A percentile compares a stretch with the other conserved stretches of the same genome.
phyloP scores from a whole-genome alignment of 1,140 invertebrate species.

The Dendroctonus ponderosae region DNA sequence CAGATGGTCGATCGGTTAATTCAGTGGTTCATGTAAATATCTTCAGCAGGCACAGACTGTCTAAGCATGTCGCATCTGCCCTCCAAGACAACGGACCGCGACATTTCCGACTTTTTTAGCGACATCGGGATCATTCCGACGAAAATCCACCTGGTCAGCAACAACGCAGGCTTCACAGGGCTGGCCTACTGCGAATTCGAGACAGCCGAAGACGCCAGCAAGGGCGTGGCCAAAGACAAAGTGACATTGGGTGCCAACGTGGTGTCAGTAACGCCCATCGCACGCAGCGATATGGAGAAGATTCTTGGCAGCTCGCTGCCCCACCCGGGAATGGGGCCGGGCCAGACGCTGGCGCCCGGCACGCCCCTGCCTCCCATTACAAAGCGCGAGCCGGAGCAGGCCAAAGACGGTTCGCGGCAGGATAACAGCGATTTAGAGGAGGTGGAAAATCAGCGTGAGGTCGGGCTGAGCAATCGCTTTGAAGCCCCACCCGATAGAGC shows the following conservation, averaged over 20 bases:
- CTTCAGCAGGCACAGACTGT: conserved; percentile 55
- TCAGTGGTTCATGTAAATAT: no score
- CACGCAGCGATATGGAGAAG: conserved; percentile 57
- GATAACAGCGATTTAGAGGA: no score
- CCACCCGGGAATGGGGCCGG: conserved; percentile 8
- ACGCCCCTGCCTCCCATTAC: conserved; percentile 17
- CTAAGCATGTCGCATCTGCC: conserved; percentile 76
- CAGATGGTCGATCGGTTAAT: no score
- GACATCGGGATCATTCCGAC: conserved; percentile 72
- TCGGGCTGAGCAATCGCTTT: not conserved
- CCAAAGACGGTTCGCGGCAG: no score
- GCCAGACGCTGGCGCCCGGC: conserved; percentile 8
- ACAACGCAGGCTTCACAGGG: conserved; percentile 65
- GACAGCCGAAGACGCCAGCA: conserved; percentile 64
- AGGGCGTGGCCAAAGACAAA: conserved; percentile 70
- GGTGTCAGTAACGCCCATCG: conserved; percentile 66
- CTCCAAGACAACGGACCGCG: conserved; percentile 68
- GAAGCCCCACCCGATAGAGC: not conserved
- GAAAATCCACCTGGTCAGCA: conserved; percentile 75
- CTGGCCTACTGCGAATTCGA: conserved; percentile 86
- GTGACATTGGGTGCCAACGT: conserved; percentile 62
- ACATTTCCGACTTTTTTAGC: conserved; percentile 77
- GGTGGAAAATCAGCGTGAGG: not conserved
- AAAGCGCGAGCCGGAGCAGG: no score
- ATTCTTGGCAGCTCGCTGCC: conserved; percentile 33